A percentile compares a stretch with the other conserved stretches of the same genome.
phyloP scores from a whole-genome alignment of 2,113 vertebrate species.

The Pseudonaja textilis region DNA sequence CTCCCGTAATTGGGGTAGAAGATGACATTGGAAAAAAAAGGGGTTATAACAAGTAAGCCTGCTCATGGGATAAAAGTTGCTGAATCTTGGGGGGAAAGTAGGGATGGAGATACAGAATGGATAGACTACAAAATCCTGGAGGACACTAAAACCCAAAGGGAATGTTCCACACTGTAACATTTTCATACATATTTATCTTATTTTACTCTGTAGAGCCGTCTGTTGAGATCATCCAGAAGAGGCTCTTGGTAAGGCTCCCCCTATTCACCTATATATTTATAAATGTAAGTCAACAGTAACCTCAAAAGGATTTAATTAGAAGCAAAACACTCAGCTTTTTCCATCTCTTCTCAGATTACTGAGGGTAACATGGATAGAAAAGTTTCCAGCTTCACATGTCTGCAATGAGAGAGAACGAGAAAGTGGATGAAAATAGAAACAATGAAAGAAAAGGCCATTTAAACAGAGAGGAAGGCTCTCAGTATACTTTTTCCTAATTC shows the following conservation, averaged over 20 bases:
- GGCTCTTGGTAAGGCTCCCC: not conserved
- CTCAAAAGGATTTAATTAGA: not conserved
- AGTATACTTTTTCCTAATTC: not conserved
- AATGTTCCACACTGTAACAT: not conserved
- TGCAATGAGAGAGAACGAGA: conserved; percentile 60
- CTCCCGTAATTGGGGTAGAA: not conserved
- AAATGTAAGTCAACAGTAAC: conserved; percentile 5
- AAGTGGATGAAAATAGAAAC: conserved; percentile 36
- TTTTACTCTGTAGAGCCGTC: not conserved
- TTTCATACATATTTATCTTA: not conserved
- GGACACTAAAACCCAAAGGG: too few relatives aligned
- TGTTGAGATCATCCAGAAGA: not conserved
- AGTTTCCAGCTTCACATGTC: conserved; percentile 87
- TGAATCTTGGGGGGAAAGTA: not conserved
- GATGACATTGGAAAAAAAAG: not conserved
- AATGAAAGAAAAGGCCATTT: not conserved
- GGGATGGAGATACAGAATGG: not conserved
- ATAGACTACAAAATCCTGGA: not conserved
- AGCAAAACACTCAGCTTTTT: conserved; percentile 60
- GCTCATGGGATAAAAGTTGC: not conserved
- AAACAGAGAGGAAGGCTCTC: not conserved
- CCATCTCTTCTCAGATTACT: conserved; percentile 76
- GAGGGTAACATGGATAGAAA: conserved; percentile 83
- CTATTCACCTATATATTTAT: not conserved
- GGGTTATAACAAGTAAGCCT: not conserved